These are phyloP conservation scores for Chondrosia reniformis DNA, from an alignment of 37 sponge, comb jelly and placozoan species.

Conservation along the genomic window DNA sequence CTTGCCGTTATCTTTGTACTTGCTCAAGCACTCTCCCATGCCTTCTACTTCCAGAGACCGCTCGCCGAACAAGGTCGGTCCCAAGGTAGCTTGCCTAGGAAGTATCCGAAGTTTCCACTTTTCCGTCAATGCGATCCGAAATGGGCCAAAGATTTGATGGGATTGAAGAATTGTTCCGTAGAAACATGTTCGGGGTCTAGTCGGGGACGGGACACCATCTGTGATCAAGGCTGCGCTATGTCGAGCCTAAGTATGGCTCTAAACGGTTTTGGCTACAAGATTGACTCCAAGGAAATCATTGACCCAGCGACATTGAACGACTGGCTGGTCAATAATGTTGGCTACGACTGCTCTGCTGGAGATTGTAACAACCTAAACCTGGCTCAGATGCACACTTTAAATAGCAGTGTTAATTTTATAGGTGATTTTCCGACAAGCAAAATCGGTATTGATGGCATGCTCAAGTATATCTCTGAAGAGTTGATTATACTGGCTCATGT, in stretches of 20 bases:
- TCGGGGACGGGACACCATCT: conserved; percentile 1
- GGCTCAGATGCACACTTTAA: neutral
- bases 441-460: neutral
- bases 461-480: neutral
- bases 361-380: conserved; percentile 18
- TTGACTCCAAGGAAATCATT: neutral
- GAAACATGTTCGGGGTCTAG: neutral
- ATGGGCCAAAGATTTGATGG: conserved; percentile 2
- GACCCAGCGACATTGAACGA: conserved; percentile 25
- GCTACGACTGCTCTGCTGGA: conserved; percentile 15
- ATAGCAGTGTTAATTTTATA: neutral
- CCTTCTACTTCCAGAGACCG: too few species aligned
- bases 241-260: conserved; percentile 31
- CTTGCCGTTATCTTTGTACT: too few species aligned
- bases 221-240: conserved; percentile 32
- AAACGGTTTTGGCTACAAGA: conserved; percentile 3
- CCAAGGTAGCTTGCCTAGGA: too few species aligned
- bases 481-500: conserved; percentile 23
- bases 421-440: neutral
- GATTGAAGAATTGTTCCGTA: neutral
- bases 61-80: too few species aligned
- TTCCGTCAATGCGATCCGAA: conserved; percentile 12
- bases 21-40: too few species aligned
- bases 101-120: too few species aligned
- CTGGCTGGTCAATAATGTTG: conserved; percentile 27